Evolutionary conservation across 2,888 invertebrate species (phyloP).

Genomic region (Drosophila barbarae): DNA sequence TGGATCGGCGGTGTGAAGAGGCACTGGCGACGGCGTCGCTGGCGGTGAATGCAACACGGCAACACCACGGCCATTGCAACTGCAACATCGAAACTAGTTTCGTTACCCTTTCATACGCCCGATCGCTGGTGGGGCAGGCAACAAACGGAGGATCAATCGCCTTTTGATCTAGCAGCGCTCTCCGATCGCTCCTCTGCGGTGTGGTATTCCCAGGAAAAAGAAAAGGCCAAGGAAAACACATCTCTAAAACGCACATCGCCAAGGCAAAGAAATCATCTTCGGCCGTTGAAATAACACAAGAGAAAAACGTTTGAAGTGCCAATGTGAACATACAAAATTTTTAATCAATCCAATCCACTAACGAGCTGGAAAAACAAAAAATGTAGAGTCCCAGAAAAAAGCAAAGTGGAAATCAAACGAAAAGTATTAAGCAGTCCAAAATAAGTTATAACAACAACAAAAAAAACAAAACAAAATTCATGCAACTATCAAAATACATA

Average conservation of each 20-base stretch:
- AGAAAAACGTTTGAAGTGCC: conserved; percentile 58
- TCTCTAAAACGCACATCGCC: conserved; percentile 13
- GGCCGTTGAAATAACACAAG: conserved; percentile 9
- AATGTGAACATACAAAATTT: conserved; percentile 31
- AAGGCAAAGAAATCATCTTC: conserved; percentile 32
- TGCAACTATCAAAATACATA: conserved; percentile 46
- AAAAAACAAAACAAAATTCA: conserved; percentile 33
- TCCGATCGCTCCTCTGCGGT: conserved; percentile 24
- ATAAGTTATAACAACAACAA: conserved; percentile 32
- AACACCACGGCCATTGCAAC: conserved; percentile 34
- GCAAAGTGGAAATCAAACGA: conserved; percentile 60
- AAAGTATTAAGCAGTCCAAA: conserved; percentile 40
- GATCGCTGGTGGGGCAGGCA: conserved; percentile 51
- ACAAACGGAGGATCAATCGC: conserved; percentile 23
- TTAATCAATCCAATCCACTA: conserved; percentile 14
- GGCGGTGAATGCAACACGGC: conserved; percentile 30
- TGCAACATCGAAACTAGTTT: conserved; percentile 63
- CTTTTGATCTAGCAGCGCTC: conserved; percentile 73
- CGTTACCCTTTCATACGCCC: conserved; percentile 44
- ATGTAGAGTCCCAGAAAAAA: conserved; percentile 29
- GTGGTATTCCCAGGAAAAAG: conserved; percentile 52
- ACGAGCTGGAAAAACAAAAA: conserved; percentile 26
- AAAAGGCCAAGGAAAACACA: conserved; percentile 19
- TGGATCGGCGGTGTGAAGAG: conserved; percentile 70
- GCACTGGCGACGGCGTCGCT: conserved; percentile 41